These are phyloP conservation scores for Acanthaster planci DNA, from an alignment of 35 echinoderm and acorn worm genomes.

Conservation along the genomic window DNA sequence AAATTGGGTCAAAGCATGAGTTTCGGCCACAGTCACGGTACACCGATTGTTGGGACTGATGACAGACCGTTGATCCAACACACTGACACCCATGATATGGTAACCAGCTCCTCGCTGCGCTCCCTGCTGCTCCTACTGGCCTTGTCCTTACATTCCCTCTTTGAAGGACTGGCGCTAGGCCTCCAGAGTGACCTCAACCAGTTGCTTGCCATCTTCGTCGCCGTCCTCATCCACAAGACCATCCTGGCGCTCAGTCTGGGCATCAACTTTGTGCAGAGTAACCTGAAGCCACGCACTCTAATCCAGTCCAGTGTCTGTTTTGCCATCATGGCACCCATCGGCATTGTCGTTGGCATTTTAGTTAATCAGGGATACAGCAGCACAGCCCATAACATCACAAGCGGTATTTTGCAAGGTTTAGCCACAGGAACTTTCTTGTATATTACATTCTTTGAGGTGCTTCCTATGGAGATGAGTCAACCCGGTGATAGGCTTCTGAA, in stretches of 20 bases:
- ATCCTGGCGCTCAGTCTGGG: conserved; percentile 91
- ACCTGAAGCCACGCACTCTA: conserved; percentile 44
- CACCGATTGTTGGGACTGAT: not conserved
- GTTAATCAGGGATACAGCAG: conserved; percentile 37
- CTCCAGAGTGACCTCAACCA: conserved; percentile 42
- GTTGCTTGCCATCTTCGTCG: conserved; percentile 63
- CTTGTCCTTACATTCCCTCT: conserved; percentile 81
- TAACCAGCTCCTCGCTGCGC: conserved; percentile 68
- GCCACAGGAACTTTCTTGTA: conserved; percentile 94
- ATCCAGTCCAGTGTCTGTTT: conserved; percentile 74
- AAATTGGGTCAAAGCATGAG: not conserved
- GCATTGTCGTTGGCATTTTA: conserved; percentile 67
- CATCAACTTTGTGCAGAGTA: conserved; percentile 78
- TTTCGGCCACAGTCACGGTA: not conserved
- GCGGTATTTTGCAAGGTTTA: conserved; percentile 74
- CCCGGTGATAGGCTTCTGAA: conserved; percentile 77
- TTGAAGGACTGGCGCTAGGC: conserved; percentile 88
- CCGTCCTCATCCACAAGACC: conserved; percentile 89
- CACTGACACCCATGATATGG: conserved; percentile 58
- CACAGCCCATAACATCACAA: conserved; percentile 64
- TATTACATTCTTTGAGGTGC: conserved; percentile 95
- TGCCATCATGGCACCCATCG: conserved; percentile 83
- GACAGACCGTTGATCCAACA: not conserved
- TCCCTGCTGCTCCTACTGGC: conserved; percentile 70
- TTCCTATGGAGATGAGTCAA: conserved; percentile 82